These are phyloP conservation scores for Sialis lutaria DNA, from an alignment of 2,888 invertebrate genomes.

Conservation along the genomic window DNA sequence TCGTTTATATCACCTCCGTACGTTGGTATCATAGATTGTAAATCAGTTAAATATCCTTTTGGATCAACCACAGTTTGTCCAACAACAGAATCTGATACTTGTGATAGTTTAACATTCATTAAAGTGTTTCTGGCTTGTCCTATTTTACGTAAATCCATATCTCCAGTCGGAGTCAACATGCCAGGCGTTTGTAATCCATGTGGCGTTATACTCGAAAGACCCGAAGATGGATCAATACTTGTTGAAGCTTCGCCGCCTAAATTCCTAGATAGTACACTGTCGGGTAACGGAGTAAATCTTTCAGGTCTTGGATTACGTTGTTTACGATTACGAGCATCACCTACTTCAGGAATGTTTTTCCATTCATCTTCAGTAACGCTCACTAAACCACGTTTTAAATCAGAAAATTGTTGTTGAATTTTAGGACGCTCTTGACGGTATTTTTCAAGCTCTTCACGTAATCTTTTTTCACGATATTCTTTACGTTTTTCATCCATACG, in stretches of 20 bases:
- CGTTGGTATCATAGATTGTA: constrained; percentile 98
- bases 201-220: constrained; percentile 74
- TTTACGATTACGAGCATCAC: constrained; percentile 94
- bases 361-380: constrained; percentile 85
- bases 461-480: constrained; percentile 78
- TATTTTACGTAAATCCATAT: constrained; percentile 94
- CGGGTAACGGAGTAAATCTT: constrained; percentile 94
- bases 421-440: constrained; percentile 97
- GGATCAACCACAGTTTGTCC: constrained; percentile 99
- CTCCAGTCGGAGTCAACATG: constrained; percentile 73
- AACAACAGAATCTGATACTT: constrained; percentile 90
- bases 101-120: constrained; percentile 97
- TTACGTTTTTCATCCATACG: constrained; percentile 98
- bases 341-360: constrained; percentile 95
- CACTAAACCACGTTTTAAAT: constrained; percentile 76
- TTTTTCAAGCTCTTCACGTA: constrained; percentile 85
- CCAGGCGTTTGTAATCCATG: constrained; percentile 66
- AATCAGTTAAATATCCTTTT: constrained; percentile 97
- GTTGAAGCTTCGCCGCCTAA: constrained; percentile 64
- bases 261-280: constrained; percentile 80
- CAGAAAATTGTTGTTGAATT: constrained; percentile 98
- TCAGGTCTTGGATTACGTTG: constrained; percentile 90
- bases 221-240: constrained; percentile 69
- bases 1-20: constrained; percentile 97
- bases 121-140: constrained; percentile 97